These are phyloP conservation scores for Disparrhopalites patrizii DNA, from an alignment of 2,888 invertebrate genomes.

Conservation along the genomic window DNA sequence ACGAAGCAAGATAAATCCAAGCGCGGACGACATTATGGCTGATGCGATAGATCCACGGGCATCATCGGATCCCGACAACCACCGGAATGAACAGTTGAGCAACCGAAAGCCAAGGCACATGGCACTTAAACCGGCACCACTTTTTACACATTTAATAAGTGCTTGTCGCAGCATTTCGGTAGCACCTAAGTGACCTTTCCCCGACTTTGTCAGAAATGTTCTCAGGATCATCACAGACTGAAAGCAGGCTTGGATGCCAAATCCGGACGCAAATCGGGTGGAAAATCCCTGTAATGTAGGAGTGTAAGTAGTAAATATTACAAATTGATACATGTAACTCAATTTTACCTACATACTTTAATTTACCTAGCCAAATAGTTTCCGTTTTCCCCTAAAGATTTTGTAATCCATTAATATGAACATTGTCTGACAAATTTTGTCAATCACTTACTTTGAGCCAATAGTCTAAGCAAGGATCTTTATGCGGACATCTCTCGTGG, in stretches of 20 bases:
- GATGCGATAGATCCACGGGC: conserved; percentile 42
- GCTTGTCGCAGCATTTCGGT: conserved; percentile 3
- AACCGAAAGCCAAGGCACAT: conserved; percentile 45
- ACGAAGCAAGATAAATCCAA: conserved; percentile 43
- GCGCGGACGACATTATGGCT: conserved; percentile 43
- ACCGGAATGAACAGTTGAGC: conserved; percentile 46
- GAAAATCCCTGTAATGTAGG: conserved; percentile 40
- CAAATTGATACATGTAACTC: background rate
- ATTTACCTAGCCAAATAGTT: background rate
- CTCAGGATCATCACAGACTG: conserved; percentile 34
- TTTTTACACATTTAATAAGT: conserved; percentile 36
- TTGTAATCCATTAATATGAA: too few relatives aligned
- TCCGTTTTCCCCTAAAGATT: background rate
- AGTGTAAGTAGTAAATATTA: too few relatives aligned
- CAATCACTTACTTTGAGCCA: conserved; percentile 41
- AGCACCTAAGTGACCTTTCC: background rate
- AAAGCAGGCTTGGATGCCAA: conserved; percentile 43
- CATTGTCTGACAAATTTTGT: too few relatives aligned
- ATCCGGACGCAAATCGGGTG: conserved; percentile 43
- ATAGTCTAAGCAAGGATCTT: conserved; percentile 45
- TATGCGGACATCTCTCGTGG: conserved; percentile 47
- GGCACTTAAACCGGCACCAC: conserved; percentile 43
- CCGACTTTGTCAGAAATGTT: background rate
- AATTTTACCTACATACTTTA: background rate
- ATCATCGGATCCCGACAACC: conserved; percentile 46